These are phyloP conservation scores for Thymelicus sylvestris DNA, from an alignment of 2,888 invertebrate genomes.

Conservation along the genomic window DNA sequence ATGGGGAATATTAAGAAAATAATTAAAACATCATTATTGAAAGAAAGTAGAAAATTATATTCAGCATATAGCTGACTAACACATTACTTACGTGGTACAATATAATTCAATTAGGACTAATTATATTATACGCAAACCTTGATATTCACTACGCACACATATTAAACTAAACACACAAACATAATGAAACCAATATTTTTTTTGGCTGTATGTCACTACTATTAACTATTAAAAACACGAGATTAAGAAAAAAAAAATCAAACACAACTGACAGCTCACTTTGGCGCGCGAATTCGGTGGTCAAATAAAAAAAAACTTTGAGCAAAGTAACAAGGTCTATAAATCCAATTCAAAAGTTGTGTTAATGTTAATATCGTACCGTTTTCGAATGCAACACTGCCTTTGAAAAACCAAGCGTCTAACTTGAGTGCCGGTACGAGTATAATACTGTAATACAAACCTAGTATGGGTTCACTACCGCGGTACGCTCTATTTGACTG, in stretches of 20 bases:
- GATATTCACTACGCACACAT: slow-evolving; percentile 56
- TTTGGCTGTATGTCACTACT: slow-evolving; percentile 8
- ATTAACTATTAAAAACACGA: not conserved
- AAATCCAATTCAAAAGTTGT: slow-evolving; percentile 26
- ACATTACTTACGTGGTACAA: slow-evolving; percentile 33
- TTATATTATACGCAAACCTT: slow-evolving; percentile 73
- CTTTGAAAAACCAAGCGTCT: slow-evolving; percentile 66
- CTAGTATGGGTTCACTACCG: slow-evolving; percentile 59
- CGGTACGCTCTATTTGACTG: slow-evolving; percentile 77
- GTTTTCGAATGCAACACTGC: slow-evolving; percentile 44
- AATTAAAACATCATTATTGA: not conserved
- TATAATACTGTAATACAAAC: slow-evolving; percentile 67
- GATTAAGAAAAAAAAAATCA: slow-evolving; percentile 14
- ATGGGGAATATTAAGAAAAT: not conserved
- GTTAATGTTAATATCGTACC: slow-evolving; percentile 43
- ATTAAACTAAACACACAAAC: slow-evolving; percentile 38
- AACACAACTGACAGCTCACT: slow-evolving; percentile 26
- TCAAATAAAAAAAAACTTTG: slow-evolving; percentile 19
- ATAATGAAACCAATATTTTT: not conserved
- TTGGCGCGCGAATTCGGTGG: slow-evolving; percentile 25
- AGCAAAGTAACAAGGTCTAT: slow-evolving; percentile 1
- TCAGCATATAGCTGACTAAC: slow-evolving; percentile 16
- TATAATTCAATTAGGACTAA: slow-evolving; percentile 71
- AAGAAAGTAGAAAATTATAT: slow-evolving; percentile 6
- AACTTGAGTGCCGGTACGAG: slow-evolving; percentile 66